Percentiles rank a stretch among this genome's conserved stretches.
phyloP scores from a whole-genome alignment of 2,888 invertebrate species.

The Drosophila helvetica region DNA sequence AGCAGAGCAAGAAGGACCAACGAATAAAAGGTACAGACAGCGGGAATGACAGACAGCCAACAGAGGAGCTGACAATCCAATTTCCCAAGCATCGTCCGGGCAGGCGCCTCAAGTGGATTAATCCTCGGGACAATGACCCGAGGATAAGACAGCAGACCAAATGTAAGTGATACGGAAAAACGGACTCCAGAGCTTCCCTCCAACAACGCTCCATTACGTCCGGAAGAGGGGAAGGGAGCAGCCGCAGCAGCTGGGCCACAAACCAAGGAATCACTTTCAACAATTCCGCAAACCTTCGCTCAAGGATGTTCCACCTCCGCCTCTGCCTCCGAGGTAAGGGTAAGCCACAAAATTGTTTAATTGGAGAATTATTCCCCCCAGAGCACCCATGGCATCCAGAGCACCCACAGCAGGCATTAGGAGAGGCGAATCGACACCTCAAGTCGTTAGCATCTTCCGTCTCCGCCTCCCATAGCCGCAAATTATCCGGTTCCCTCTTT shows the following conservation, averaged over 20 bases:
- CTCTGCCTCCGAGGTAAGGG: neutral
- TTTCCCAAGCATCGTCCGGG: constrained; percentile 11
- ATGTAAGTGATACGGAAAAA: constrained; percentile 24
- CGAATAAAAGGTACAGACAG: no score
- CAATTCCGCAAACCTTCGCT: constrained; percentile 7
- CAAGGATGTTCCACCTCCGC: neutral
- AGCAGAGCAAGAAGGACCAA: neutral
- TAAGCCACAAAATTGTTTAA: constrained; percentile 11
- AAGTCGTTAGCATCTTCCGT: neutral
- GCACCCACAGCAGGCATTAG: neutral
- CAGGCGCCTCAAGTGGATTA: constrained; percentile 4
- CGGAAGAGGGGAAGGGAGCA: neutral
- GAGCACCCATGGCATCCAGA: no score
- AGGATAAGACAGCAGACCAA: constrained; percentile 18
- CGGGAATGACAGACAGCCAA: no score
- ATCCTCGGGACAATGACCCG: constrained; percentile 17
- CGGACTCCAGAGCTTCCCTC: neutral
- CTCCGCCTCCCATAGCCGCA: constrained; percentile 15
- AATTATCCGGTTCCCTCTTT: constrained; percentile 62
- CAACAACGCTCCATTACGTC: neutral
- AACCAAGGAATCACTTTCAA: constrained; percentile 1
- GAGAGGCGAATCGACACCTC: constrained; percentile 3
- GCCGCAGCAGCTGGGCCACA: neutral
- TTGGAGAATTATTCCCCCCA: constrained; percentile 18
- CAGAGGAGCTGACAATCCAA: constrained; percentile 36